Percentiles rank a stretch among this genome's conserved stretches.
These are phyloP conservation scores for Phyllostomus discolor DNA, from an alignment of 2,113 vertebrate genomes.

Conservation along the genomic window DNA sequence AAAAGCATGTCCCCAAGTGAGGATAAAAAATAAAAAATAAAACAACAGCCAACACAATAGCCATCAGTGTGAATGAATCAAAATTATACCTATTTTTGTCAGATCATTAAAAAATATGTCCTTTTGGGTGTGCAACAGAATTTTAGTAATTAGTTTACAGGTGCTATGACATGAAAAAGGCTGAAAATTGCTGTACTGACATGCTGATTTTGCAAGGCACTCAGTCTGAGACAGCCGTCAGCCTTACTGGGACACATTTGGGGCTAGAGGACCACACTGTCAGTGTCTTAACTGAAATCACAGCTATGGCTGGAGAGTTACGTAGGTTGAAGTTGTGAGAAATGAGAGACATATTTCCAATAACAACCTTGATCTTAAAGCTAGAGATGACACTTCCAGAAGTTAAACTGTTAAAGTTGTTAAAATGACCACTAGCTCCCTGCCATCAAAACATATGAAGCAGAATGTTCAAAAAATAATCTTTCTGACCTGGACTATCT, in stretches of 20 bases:
- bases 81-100: too few species aligned
- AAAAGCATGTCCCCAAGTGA: too few species aligned
- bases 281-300: background rate
- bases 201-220: background rate
- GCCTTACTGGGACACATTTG: background rate
- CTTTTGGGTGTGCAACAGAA: too few species aligned
- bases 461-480: background rate
- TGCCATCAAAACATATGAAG: background rate
- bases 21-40: too few species aligned
- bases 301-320: background rate
- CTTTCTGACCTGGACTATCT: background rate
- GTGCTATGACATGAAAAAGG: too few species aligned
- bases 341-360: background rate
- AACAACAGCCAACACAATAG: too few species aligned
- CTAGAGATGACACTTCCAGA: background rate
- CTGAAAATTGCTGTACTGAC: background rate
- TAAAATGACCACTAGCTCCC: background rate
- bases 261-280: background rate
- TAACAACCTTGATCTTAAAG: slow-evolving; percentile 18
- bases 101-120: too few species aligned
- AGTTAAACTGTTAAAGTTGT: background rate
- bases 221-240: background rate
- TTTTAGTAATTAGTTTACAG: too few species aligned
- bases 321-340: background rate
- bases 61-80: too few species aligned